A percentile compares a stretch with the other conserved stretches of the same genome.
These are phyloP conservation scores for Drosophila yakuba DNA, from an alignment of 1,140 invertebrate species.

Conservation along the genomic window DNA sequence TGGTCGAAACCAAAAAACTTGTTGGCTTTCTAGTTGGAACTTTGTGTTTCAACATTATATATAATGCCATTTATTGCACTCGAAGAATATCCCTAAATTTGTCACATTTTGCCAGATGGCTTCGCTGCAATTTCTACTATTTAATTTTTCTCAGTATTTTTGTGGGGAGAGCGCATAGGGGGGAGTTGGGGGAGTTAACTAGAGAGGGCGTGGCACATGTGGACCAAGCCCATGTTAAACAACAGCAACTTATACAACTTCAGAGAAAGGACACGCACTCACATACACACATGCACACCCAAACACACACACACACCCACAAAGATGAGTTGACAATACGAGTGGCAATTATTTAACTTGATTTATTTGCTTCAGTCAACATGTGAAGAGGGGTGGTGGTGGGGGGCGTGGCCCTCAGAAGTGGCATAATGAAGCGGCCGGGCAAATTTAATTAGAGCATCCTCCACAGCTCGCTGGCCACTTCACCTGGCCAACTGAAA, in stretches of 20 bases:
- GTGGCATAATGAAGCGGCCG: conserved; percentile 66
- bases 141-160: background rate
- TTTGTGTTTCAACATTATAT: background rate
- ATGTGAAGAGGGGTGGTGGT: conserved; percentile 9
- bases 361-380: conserved; percentile 77
- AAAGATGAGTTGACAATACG: conserved; percentile 61
- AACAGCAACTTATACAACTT: conserved; percentile 16
- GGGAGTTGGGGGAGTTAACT: background rate
- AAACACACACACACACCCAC: background rate
- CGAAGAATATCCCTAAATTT: background rate
- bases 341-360: conserved; percentile 80
- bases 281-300: background rate
- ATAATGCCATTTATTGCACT: conserved; percentile 5
- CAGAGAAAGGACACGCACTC: conserved; percentile 10
- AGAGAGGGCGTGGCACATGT: conserved; percentile 20
- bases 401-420: conserved; percentile 5
- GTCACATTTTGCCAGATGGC: background rate
- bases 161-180: background rate
- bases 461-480: conserved; percentile 46
- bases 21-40: conserved; percentile 1
- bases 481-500: conserved; percentile 50
- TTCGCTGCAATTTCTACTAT: background rate
- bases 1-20: conserved; percentile 52
- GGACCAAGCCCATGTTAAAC: conserved; percentile 20
- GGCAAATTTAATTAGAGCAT: conserved; percentile 77